Conservation (phyloP, 2,797 vertebrate genomes). For the Intellagama lesueurii region DNA sequence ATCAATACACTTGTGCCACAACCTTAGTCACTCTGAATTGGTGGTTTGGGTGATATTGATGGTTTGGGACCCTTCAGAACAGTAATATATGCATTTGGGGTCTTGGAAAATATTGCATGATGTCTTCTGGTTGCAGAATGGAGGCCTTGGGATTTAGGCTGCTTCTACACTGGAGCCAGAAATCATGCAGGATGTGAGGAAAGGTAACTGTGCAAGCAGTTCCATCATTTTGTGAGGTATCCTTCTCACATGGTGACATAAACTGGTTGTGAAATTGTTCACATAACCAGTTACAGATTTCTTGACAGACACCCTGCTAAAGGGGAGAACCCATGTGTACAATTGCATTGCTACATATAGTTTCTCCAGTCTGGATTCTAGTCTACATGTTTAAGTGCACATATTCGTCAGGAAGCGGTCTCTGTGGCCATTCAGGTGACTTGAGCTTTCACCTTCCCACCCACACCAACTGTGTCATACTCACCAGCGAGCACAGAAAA, state of each 20-base stretch:
- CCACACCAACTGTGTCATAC: not conserved
- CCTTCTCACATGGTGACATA: not conserved
- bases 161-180: not conserved
- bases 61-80: not conserved
- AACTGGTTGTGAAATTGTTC: not conserved
- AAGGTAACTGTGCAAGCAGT: too few relatives aligned
- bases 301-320: too few relatives aligned
- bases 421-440: not conserved
- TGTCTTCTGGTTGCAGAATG: not conserved
- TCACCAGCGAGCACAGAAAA: not conserved
- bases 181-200: too few relatives aligned
- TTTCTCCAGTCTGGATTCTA: too few relatives aligned
- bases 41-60: not conserved
- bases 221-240: too few relatives aligned
- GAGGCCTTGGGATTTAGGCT: not conserved
- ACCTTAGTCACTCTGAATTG: not conserved
- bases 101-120: not conserved
- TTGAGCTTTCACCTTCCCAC: not conserved
- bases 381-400: too few relatives aligned
- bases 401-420: too few relatives aligned
- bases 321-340: too few relatives aligned
- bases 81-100: not conserved
- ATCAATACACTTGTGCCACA: not conserved
- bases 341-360: too few relatives aligned
- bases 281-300: too few relatives aligned